These are phyloP conservation scores for Priocnemis perturbator DNA, from an alignment of 2,888 invertebrate genomes.

Conservation along the genomic window DNA sequence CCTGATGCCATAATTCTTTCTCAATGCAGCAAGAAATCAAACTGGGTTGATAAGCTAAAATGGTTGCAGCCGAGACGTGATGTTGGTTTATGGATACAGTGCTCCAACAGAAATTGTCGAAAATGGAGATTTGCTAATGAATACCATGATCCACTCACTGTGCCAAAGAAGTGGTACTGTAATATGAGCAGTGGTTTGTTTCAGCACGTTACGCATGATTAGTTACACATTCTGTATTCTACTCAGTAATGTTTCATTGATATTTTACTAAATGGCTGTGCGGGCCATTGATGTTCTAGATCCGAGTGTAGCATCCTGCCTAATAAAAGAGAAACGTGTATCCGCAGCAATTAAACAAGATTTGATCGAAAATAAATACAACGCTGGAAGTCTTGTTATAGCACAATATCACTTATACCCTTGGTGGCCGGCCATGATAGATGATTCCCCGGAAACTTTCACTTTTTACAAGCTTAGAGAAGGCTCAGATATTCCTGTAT, in stretches of 20 bases:
- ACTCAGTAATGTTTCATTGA: neutral
- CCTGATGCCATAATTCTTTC: slow-evolving; percentile 1
- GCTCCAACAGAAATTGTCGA: slow-evolving; percentile 76
- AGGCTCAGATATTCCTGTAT: slow-evolving; percentile 42
- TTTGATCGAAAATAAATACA: slow-evolving; percentile 79
- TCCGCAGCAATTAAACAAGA: slow-evolving; percentile 76
- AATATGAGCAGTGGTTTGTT: slow-evolving; percentile 78
- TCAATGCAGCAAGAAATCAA: neutral
- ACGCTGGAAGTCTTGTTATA: slow-evolving; percentile 83
- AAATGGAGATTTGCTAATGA: slow-evolving; percentile 78
- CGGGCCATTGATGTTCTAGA: slow-evolving; percentile 67
- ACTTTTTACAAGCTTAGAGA: slow-evolving; percentile 39
- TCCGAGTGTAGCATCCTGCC: slow-evolving; percentile 76
- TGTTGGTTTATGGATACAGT: slow-evolving; percentile 79
- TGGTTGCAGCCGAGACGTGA: slow-evolving; percentile 77
- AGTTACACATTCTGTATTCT: neutral
- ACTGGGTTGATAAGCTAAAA: slow-evolving; percentile 21
- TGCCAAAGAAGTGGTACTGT: slow-evolving; percentile 81
- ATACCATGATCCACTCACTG: slow-evolving; percentile 78
- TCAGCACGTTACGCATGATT: slow-evolving; percentile 5
- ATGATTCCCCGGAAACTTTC: slow-evolving; percentile 79
- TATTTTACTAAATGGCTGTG: neutral
- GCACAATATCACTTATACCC: slow-evolving; percentile 80
- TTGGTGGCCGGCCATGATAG: slow-evolving; percentile 86
- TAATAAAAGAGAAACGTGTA: slow-evolving; percentile 76